Percentiles rank a stretch among this genome's conserved stretches.
phyloP scores from a whole-genome alignment of 1,140 invertebrate species.

The Bombus huntii region DNA sequence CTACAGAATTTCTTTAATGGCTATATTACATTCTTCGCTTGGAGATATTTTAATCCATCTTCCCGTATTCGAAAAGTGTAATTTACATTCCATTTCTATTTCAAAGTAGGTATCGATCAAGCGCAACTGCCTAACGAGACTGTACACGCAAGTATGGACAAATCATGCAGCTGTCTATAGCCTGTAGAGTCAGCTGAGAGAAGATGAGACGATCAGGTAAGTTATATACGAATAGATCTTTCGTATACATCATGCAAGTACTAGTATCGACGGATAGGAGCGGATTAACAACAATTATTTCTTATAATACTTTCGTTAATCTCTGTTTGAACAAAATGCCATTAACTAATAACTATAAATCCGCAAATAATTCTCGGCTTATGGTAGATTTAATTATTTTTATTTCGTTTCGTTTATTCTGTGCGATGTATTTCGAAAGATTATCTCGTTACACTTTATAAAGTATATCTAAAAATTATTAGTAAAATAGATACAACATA shows the following conservation, averaged over 20 bases:
- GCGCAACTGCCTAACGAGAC: conserved; percentile 40
- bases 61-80: conserved; percentile 45
- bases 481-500: background rate
- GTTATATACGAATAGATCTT: conserved; percentile 33
- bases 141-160: conserved; percentile 35
- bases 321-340: background rate
- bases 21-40: background rate
- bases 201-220: conserved; percentile 52
- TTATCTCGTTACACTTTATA: too few relatives aligned
- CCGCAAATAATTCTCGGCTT: background rate
- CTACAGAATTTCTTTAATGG: too few relatives aligned
- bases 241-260: background rate
- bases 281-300: conserved; percentile 3
- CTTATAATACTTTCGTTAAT: too few relatives aligned
- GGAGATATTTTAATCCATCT: conserved; percentile 55
- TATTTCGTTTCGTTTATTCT: too few relatives aligned
- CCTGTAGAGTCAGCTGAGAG: conserved; percentile 44
- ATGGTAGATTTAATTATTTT: too few relatives aligned
- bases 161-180: conserved; percentile 38
- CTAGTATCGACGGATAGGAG: conserved; percentile 7
- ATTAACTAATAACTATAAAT: background rate
- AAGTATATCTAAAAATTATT: background rate
- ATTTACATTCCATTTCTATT: conserved; percentile 62
- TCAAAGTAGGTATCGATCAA: conserved; percentile 45
- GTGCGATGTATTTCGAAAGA: too few relatives aligned